Evolutionary conservation across 2,113 vertebrate species (phyloP).

Genomic region (Garra rufa): DNA sequence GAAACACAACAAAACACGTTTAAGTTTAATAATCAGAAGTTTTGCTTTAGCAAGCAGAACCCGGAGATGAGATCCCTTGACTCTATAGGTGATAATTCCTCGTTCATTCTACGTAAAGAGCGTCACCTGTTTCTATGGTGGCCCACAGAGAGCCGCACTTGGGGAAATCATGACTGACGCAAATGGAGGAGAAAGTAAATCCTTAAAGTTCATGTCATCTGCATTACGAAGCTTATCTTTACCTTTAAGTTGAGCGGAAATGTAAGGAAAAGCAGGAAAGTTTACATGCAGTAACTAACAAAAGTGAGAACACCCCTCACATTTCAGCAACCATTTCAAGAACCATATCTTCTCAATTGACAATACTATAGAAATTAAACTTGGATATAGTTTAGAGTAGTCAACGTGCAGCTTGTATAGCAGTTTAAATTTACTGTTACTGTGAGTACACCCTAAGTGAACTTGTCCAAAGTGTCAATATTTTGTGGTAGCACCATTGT

Average conservation of each 20-base stretch:
- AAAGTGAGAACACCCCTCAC: no score
- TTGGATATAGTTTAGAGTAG: no score
- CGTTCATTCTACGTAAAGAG: background rate
- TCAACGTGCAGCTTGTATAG: no score
- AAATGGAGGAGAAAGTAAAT: background rate
- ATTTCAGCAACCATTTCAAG: no score
- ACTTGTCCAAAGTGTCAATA: no score
- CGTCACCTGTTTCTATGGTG: constrained; percentile 46
- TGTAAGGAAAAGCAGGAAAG: no score
- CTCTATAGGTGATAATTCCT: constrained; percentile 49
- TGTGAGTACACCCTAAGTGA: no score
- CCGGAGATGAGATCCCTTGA: constrained; percentile 24
- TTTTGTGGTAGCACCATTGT: no score
- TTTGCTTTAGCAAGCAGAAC: constrained; percentile 16
- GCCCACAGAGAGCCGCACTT: constrained; percentile 35
- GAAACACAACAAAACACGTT: constrained; percentile 33
- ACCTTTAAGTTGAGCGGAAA: background rate
- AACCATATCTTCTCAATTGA: no score
- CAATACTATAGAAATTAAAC: no score
- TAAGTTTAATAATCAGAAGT: background rate
- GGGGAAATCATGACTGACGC: constrained; percentile 12
- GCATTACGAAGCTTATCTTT: background rate
- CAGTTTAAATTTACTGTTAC: no score
- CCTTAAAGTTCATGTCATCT: background rate
- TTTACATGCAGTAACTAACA: no score